phyloP scores from a whole-genome alignment of 2,113 vertebrate genomes.

The Lota lota region DNA sequence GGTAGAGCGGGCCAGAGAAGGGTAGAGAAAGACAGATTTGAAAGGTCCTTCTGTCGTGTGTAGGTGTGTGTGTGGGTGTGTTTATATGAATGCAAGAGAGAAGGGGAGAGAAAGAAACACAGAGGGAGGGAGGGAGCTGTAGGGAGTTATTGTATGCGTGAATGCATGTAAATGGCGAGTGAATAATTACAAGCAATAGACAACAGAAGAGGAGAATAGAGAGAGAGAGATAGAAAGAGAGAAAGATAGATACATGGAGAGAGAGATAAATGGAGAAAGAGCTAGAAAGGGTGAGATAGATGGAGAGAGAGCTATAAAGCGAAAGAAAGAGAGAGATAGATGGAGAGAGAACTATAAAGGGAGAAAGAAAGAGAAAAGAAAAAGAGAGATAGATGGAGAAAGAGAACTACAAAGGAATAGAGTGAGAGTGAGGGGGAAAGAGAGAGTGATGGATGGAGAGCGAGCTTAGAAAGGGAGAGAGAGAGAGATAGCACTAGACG shows the following conservation, averaged over 20 bases:
- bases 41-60: too few relatives aligned
- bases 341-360: background rate
- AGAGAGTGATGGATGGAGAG: constrained; percentile 18
- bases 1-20: constrained; percentile 10
- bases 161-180: too few relatives aligned
- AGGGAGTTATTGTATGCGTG: too few relatives aligned
- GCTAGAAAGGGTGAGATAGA: constrained; percentile 9
- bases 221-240: constrained; percentile 13
- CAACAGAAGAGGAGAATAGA: background rate
- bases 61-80: too few relatives aligned
- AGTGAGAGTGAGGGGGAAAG: constrained; percentile 17
- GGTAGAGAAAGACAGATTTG: background rate
- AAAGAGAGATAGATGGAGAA: constrained; percentile 26
- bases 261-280: constrained; percentile 18
- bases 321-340: background rate
- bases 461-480: constrained; percentile 18
- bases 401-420: constrained; percentile 5
- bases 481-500: constrained; percentile 12
- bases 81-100: too few relatives aligned
- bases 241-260: background rate
- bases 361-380: constrained; percentile 9
- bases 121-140: too few relatives aligned
- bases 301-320: background rate
- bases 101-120: too few relatives aligned
- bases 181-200: too few relatives aligned